Percentiles rank a stretch among this genome's conserved stretches.
Evolutionary conservation across 2,113 vertebrate species (phyloP).

Genomic region (Fulica atra): DNA sequence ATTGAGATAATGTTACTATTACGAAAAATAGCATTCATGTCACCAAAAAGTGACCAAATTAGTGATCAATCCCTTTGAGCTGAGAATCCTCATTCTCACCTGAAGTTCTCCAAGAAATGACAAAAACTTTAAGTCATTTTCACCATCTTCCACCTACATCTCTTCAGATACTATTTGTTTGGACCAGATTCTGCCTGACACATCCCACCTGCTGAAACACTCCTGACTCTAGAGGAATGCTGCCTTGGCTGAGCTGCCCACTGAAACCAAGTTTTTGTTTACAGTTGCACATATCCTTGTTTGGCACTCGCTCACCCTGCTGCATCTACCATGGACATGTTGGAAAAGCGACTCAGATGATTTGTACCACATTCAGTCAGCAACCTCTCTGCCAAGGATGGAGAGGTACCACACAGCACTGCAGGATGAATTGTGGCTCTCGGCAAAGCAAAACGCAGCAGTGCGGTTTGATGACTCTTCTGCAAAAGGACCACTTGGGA

Average conservation of each 20-base stretch:
- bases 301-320: background rate
- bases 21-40: background rate
- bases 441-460: background rate
- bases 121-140: background rate
- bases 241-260: background rate
- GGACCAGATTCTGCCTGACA: background rate
- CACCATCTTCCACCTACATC: background rate
- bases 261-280: background rate
- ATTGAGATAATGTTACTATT: background rate
- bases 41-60: background rate
- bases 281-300: accelerated
- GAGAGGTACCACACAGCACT: accelerated
- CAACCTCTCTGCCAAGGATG: background rate
- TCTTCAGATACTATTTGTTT: background rate
- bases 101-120: background rate
- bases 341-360: background rate
- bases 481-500: background rate
- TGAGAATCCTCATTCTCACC: background rate
- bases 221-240: background rate
- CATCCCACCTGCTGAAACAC: background rate
- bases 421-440: accelerated
- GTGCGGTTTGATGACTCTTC: background rate
- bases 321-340: background rate
- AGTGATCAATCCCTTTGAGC: background rate
- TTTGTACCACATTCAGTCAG: background rate